phyloP scores from a whole-genome alignment of 92 coral and sea anemone genomes.

The Palythoa heliodiscus region DNA sequence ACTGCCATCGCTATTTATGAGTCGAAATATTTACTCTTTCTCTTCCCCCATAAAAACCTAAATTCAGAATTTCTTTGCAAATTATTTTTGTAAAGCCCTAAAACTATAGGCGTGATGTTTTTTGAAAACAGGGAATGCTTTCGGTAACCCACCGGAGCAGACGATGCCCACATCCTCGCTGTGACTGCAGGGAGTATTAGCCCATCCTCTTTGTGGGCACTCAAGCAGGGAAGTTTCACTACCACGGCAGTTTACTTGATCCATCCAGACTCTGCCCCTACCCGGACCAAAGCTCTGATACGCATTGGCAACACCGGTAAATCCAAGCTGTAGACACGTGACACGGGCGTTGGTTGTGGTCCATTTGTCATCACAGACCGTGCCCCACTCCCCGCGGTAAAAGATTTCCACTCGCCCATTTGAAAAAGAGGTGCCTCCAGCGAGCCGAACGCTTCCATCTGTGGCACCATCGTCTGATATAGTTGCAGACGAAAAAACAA shows the following conservation, averaged over 20 bases:
- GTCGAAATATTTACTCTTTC: no score
- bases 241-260: slow-evolving; percentile 64
- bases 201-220: slow-evolving; percentile 64
- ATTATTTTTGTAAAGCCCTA: no score
- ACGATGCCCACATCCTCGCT: slow-evolving; percentile 77
- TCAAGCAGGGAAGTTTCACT: slow-evolving; percentile 59
- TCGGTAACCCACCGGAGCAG: slow-evolving; percentile 66
- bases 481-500: neutral
- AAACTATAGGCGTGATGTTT: no score
- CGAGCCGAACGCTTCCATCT: slow-evolving; percentile 74
- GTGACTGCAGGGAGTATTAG: slow-evolving; percentile 54
- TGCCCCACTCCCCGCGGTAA: slow-evolving; percentile 89
- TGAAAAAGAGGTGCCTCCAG: slow-evolving; percentile 70
- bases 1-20: no score
- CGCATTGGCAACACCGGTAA: slow-evolving; percentile 58
- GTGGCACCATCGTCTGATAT: slow-evolving; percentile 64
- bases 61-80: no score
- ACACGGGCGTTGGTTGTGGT: slow-evolving; percentile 64
- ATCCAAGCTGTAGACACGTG: slow-evolving; percentile 79
- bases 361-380: slow-evolving; percentile 82
- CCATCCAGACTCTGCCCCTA: slow-evolving; percentile 70
- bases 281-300: slow-evolving; percentile 89
- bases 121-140: no score
- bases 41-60: no score
- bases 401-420: slow-evolving; percentile 87